These are phyloP conservation scores for Petrophora chlorosata DNA, from an alignment of 2,888 invertebrate species.

Conservation along the genomic window DNA sequence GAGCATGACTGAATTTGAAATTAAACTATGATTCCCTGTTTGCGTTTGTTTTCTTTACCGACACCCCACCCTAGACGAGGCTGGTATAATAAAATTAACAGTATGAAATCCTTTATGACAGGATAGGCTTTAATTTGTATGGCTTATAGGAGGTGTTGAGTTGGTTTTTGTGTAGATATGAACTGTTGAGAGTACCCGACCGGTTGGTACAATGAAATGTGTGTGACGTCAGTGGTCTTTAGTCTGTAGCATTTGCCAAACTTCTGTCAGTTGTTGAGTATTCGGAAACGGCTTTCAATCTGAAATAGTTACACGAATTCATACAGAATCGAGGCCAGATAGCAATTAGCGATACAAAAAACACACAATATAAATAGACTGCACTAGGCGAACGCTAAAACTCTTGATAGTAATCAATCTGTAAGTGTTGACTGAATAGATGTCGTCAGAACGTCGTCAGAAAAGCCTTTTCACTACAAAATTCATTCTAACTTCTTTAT, in stretches of 20 bases:
- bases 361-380: constrained; percentile 17
- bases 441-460: too few species aligned
- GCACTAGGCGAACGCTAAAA: constrained; percentile 9
- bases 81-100: constrained; percentile 33
- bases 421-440: too few species aligned
- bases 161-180: constrained; percentile 31
- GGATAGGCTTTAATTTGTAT: constrained; percentile 64
- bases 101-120: constrained; percentile 54
- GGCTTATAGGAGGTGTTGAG: constrained; percentile 52
- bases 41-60: constrained; percentile 62
- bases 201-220: not conserved
- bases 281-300: constrained; percentile 22
- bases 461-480: too few species aligned
- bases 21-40: constrained; percentile 69
- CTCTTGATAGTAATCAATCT: too few species aligned
- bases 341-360: constrained; percentile 16
- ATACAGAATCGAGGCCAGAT: constrained; percentile 10
- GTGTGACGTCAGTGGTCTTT: constrained; percentile 4
- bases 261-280: constrained; percentile 10
- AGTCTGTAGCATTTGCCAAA: constrained; percentile 19
- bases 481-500: too few species aligned
- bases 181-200: constrained; percentile 18
- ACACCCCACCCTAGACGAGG: constrained; percentile 50
- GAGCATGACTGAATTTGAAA: constrained; percentile 75
- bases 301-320: constrained; percentile 13